A percentile compares a stretch with the other conserved stretches of the same genome.
phyloP scores from a whole-genome alignment of 1,140 invertebrate species.

The Drosophila pseudoananassae region DNA sequence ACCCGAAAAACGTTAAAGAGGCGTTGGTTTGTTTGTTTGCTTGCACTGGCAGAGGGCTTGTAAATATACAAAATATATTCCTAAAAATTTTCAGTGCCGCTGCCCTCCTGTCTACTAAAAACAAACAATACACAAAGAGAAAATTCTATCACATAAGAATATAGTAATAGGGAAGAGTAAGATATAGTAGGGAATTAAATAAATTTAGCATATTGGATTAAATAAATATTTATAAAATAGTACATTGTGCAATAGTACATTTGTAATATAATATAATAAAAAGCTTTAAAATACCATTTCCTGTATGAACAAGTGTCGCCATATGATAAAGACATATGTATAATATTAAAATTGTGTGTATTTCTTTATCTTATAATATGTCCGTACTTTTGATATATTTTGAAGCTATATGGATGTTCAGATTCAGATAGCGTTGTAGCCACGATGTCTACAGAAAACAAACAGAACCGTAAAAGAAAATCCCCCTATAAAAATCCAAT shows the following conservation, averaged over 20 bases:
- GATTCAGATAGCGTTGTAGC: background rate
- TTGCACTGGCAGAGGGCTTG: constrained; percentile 33
- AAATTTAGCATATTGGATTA: too few relatives aligned
- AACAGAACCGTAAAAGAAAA: constrained; percentile 3
- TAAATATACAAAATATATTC: constrained; percentile 60
- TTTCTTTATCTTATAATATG: background rate
- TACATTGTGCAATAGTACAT: too few relatives aligned
- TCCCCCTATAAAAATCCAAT: constrained; percentile 4
- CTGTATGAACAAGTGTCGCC: background rate
- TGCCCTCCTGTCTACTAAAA: constrained; percentile 52
- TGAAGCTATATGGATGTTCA: background rate
- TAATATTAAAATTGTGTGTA: too few relatives aligned
- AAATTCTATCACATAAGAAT: background rate
- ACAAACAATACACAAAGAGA: constrained; percentile 39
- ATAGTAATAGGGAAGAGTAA: too few relatives aligned
- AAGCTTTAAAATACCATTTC: background rate
- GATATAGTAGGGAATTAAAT: too few relatives aligned
- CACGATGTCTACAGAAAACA: constrained; percentile 12
- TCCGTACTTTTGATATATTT: constrained; percentile 1
- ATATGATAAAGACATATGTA: background rate
- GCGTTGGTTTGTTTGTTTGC: constrained; percentile 20
- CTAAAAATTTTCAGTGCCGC: constrained; percentile 42
- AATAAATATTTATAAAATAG: too few relatives aligned
- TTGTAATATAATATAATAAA: too few relatives aligned
- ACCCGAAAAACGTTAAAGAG: constrained; percentile 41